Evolutionary conservation across 2,797 vertebrate species (phyloP).

Genomic region (Distichodus sexfasciatus): DNA sequence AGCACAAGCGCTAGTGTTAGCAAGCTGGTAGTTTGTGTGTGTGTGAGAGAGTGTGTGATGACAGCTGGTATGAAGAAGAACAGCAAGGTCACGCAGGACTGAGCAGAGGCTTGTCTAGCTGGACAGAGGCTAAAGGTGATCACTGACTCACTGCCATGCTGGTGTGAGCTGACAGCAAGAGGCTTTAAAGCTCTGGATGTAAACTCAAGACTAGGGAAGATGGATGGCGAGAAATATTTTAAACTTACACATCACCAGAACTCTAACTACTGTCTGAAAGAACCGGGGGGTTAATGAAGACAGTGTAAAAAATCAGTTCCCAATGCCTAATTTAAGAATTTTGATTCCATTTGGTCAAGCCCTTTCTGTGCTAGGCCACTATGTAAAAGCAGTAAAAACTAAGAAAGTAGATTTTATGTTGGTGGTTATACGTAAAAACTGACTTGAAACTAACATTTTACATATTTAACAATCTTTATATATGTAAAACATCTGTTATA

Average conservation of each 20-base stretch:
- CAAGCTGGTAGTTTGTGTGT: constrained; percentile 3
- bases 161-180: not conserved
- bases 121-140: constrained; percentile 10
- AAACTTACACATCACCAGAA: not conserved
- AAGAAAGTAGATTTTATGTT: too few species aligned
- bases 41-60: constrained; percentile 22
- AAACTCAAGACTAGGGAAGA: constrained; percentile 2
- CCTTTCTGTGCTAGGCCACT: too few species aligned
- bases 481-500: too few species aligned
- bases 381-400: too few species aligned
- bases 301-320: too few species aligned
- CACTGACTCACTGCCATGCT: constrained; percentile 7
- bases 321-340: too few species aligned
- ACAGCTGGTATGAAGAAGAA: constrained; percentile 39
- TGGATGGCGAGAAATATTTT: constrained; percentile 24
- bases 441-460: too few species aligned
- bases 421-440: too few species aligned
- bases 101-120: not conserved
- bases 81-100: constrained; percentile 32
- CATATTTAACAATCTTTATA: too few species aligned
- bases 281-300: too few species aligned
- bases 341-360: too few species aligned
- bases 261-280: too few species aligned
- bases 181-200: constrained; percentile 3
- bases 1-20: constrained; percentile 22